Base-by-base conservation (phyloP, 2,888 invertebrate genomes). In the Teinopalpus imperialis region DNA sequence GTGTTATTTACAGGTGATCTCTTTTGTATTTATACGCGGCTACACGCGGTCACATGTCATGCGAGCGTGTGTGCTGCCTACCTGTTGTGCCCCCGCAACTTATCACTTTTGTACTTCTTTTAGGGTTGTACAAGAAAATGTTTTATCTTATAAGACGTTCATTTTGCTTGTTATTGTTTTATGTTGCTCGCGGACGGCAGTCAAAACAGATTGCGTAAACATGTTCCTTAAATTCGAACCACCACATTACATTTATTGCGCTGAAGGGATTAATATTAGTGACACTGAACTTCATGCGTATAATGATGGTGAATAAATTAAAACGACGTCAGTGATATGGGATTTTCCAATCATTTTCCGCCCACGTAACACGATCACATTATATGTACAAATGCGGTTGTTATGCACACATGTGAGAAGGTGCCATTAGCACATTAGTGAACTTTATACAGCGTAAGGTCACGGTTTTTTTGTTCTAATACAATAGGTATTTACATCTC, bases 381-480 rank as follows among this genome's bases (percentile, higher is more conserved):
- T 60, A 51, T 57, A 52, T 31, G 18, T 18, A 32, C 20, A 45
- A n/a, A 20, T 37, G 7, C 56, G 48, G 2, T 16, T 18, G 9
- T 31, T 43, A 36, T 36, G 29, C 36, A 37, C 44, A 44, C 37
- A 37, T 50, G 54, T 57, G 45, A 61, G 59, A 66, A 76, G 74
- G 70, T 74, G 69, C 66, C 71, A 71, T 73, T 66, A 79, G 74
- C 73, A 76, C 70, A 57, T 76, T 65, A 72, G 67, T 83, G 86
- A 86, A 87, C 86, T 88, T 81, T 85, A 83, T 80, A 76, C 82
- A 61, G 57, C 57, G 63, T 86, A 81, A 87, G 87, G 87, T 88
- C 85, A 85, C 71, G 80, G 77, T 69, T 85, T 74, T 80, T 85
- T 83, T 86, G 80, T 80, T 74, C 81, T 74, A 75, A 78, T 72